Evolutionary conservation across 2,888 invertebrate genomes (phyloP), one percentile per base, ranked within the genome.

Genomic region (Rhopalosiphum nymphaeae): DNA sequence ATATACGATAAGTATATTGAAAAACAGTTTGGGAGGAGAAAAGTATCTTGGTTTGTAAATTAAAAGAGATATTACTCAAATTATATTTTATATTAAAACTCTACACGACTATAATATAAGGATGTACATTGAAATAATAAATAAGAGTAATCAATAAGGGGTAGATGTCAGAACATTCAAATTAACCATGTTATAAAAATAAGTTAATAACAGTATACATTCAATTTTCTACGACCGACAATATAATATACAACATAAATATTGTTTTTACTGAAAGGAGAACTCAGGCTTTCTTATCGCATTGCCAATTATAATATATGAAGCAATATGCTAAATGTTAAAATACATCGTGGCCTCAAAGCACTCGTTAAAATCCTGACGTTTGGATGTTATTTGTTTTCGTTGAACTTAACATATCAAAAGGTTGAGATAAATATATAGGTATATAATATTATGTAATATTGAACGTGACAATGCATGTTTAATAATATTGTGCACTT

Each of bases 181-280:
- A 13, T 67, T n/a, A 67, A 67, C n/a, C 13, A 29, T 67, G 4
- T 67, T 67, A 67, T 67, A 67, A 67, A n/a, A 67, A 67, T 13
- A 67, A n/a, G 61, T 67, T n/a, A n/a, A 67, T n/a, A 67, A 67
- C n/a, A 67, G n/a, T 67, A 67, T n/a, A 67, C n/a, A n/a, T n/a
- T 67, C 3, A n/a, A 67, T 67, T n/a, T n/a, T n/a, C 29, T n/a
- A 13, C 13, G n/a, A 67, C n/a, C 61, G 13, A n/a, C n/a, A n/a
- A 11, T 61, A 13, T 67, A 67, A 67, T 67, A 67, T 13, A 13
- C 61, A n/a, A n/a, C n/a, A 67, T 67, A 67, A 67, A 67, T 67
- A 67, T 67, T 67, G 11, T 67, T n/a, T 67, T 67, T 67, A 67
- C 61, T n/a, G n/a, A 67, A n/a, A 67, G 0, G 1, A 67, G 29